Percentiles rank a stretch among this genome's conserved stretches.
Evolutionary conservation across 2,888 invertebrate species (phyloP).

Genomic region (Dicyrtoma fusca): DNA sequence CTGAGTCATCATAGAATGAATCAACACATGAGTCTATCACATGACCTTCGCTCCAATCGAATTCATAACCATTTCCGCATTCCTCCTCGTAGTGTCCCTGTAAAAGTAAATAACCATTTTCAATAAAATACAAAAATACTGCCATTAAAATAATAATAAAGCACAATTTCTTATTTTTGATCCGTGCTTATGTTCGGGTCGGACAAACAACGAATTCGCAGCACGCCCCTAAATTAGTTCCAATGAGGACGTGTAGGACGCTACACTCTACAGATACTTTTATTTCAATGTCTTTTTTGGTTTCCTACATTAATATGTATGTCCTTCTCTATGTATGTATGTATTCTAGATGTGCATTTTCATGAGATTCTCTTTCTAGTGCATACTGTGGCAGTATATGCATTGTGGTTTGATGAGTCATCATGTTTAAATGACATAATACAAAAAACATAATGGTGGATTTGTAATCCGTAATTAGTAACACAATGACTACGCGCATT

Average conservation of each 20-base stretch:
- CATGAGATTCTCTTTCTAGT: too few species aligned
- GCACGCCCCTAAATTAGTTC: too few species aligned
- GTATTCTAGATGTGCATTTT: too few species aligned
- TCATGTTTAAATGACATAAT: neutral
- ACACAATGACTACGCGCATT: conserved; percentile 3
- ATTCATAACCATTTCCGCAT: conserved; percentile 15
- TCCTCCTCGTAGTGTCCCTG: conserved; percentile 31
- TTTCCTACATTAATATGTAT: too few species aligned
- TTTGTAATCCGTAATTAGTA: neutral
- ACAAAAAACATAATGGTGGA: neutral
- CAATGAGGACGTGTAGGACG: too few species aligned
- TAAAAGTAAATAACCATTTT: neutral
- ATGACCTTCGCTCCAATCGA: conserved; percentile 26
- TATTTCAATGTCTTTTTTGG: too few species aligned
- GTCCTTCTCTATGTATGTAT: too few species aligned
- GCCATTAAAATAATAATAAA: neutral
- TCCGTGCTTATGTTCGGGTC: too few species aligned
- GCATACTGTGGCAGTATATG: too few species aligned
- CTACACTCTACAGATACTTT: too few species aligned
- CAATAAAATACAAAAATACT: neutral
- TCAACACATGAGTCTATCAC: conserved; percentile 28
- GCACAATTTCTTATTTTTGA: too few species aligned
- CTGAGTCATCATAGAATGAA: conserved; percentile 29
- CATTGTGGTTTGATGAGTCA: too few species aligned
- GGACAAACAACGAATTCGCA: neutral